Percentiles rank a stretch among this genome's conserved stretches.
Evolutionary conservation across 1,140 invertebrate genomes (phyloP).

Genomic region (Halesus radiatus): DNA sequence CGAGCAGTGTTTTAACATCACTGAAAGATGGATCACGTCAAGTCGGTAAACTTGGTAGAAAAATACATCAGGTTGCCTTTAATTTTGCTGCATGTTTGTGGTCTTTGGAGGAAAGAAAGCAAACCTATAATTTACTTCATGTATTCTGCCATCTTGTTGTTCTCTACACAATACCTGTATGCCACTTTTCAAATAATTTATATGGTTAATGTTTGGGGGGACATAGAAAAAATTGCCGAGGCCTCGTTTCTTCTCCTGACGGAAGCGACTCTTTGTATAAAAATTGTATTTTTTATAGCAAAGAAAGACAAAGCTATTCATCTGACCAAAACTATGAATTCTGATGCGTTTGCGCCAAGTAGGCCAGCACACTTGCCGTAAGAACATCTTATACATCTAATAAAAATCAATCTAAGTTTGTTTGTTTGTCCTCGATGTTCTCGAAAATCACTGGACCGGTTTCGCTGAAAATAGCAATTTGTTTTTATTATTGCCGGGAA

Average conservation of each 20-base stretch:
- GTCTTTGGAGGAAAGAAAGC: conserved; percentile 48
- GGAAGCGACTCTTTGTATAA: conserved; percentile 47
- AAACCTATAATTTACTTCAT: conserved; percentile 33
- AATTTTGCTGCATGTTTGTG: conserved; percentile 44
- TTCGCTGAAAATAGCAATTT: too few relatives aligned
- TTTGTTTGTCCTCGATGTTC: too few relatives aligned
- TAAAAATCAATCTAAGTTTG: too few relatives aligned
- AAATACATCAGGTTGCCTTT: conserved; percentile 50
- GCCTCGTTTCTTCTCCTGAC: conserved; percentile 53
- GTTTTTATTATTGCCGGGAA: too few relatives aligned
- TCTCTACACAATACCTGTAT: conserved; percentile 53
- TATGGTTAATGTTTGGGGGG: conserved; percentile 49
- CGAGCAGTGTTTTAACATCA: too few relatives aligned
- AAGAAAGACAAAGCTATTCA: conserved; percentile 30
- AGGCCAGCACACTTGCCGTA: conserved; percentile 31
- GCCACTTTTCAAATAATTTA: conserved; percentile 51
- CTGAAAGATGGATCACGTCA: conserved; percentile 11
- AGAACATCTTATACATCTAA: background rate
- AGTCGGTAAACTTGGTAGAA: conserved; percentile 16
- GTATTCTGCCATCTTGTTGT: conserved; percentile 35
- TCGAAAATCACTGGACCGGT: too few relatives aligned
- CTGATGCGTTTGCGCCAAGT: conserved; percentile 31
- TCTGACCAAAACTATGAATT: conserved; percentile 41
- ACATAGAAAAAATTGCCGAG: conserved; percentile 56
- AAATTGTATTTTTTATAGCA: conserved; percentile 45